Conservation (phyloP, 2,113 vertebrate species). For the Aptenodytes patagonicus region DNA sequence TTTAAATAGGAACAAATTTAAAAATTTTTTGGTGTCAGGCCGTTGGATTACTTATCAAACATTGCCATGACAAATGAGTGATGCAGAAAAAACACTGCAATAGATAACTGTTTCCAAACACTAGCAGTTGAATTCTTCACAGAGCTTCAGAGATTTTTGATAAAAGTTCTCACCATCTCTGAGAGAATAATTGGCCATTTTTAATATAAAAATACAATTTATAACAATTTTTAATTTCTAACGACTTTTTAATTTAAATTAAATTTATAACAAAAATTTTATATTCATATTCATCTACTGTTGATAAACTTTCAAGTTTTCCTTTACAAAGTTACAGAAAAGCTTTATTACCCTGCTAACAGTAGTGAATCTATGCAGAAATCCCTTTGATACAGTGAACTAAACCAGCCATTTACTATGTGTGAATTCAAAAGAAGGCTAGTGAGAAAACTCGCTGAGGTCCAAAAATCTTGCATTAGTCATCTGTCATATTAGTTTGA, state of each 20-base stretch:
- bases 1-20: neutral
- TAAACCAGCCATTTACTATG: neutral
- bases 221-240: neutral
- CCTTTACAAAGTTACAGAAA: neutral
- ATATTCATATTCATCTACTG: neutral
- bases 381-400: neutral
- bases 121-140: neutral
- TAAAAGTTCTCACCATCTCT: neutral
- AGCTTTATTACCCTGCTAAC: neutral
- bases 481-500: neutral
- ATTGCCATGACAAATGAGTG: neutral
- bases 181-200: neutral
- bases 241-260: neutral
- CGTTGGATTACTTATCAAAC: neutral
- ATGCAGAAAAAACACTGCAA: neutral
- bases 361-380: neutral
- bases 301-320: neutral
- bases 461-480: neutral
- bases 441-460: neutral
- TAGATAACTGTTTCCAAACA: neutral
- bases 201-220: neutral
- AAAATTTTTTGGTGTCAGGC: neutral
- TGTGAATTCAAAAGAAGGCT: neutral
- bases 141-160: neutral
- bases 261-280: neutral